These are phyloP conservation scores for Pangasius larnaudii DNA, from an alignment of 2,797 vertebrate genomes.

Conservation along the genomic window DNA sequence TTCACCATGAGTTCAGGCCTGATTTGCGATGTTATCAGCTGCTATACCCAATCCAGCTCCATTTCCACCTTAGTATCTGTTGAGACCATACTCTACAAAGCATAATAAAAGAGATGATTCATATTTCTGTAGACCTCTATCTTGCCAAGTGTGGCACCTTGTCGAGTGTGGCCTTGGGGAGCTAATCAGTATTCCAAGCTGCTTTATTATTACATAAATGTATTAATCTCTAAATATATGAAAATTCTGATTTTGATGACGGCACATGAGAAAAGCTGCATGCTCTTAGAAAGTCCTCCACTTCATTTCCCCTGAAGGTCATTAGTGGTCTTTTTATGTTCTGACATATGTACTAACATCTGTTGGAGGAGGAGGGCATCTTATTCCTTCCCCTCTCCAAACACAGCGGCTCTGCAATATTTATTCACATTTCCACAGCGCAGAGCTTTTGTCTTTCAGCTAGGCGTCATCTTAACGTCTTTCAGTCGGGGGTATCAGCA, in stretches of 20 bases:
- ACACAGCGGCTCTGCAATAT: constrained; percentile 40
- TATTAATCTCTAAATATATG: background rate
- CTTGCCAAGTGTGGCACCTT: background rate
- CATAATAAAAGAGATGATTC: background rate
- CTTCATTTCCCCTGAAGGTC: constrained; percentile 51
- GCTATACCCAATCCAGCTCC: background rate
- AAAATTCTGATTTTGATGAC: background rate
- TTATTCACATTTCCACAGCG: constrained; percentile 37
- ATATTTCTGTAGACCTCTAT: background rate
- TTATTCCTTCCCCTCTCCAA: constrained; percentile 39
- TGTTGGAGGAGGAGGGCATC: constrained; percentile 48
- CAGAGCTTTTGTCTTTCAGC: constrained; percentile 20
- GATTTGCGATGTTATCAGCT: background rate
- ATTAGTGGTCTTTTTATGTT: constrained; percentile 46
- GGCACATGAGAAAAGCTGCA: background rate
- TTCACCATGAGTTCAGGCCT: background rate
- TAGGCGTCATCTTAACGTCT: constrained; percentile 32
- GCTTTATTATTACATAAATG: background rate
- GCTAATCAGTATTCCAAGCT: background rate
- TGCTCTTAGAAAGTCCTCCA: constrained; percentile 22
- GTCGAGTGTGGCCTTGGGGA: background rate
- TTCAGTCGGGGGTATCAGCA: constrained; percentile 1
- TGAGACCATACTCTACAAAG: background rate
- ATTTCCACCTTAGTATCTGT: background rate
- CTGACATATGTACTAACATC: constrained; percentile 58